A percentile compares a stretch with the other conserved stretches of the same genome.
These are phyloP conservation scores for Crotalus viridis DNA, from an alignment of 2,113 vertebrate species.

Conservation along the genomic window DNA sequence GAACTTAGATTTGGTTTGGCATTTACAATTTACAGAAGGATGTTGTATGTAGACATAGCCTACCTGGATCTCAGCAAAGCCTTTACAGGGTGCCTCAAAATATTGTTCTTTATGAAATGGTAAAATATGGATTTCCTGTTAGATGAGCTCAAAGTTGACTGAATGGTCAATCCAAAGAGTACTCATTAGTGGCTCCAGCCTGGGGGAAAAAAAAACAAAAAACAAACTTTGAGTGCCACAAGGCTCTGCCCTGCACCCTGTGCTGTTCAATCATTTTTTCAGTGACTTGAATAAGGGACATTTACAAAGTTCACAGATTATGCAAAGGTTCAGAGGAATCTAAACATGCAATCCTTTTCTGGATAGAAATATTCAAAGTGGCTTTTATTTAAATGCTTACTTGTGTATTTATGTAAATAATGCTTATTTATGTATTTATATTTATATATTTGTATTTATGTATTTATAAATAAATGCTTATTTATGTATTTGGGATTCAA, in stretches of 20 bases:
- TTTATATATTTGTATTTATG: not conserved
- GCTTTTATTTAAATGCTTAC: not conserved
- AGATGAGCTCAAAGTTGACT: not conserved
- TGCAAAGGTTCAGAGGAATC: not conserved
- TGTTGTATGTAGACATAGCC: not conserved
- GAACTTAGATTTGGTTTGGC: not conserved
- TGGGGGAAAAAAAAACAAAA: not conserved
- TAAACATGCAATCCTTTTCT: not conserved
- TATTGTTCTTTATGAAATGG: not conserved
- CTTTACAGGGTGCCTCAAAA: not conserved
- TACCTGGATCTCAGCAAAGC: not conserved
- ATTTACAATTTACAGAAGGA: not conserved
- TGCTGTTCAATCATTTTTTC: not conserved
- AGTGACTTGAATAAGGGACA: not conserved
- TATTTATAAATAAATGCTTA: not conserved
- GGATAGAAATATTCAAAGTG: not conserved
- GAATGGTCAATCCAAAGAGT: not conserved
- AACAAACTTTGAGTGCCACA: not conserved
- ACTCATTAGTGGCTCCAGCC: not conserved
- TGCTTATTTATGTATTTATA: not conserved
- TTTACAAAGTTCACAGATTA: not conserved
- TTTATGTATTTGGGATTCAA: not conserved
- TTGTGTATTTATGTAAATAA: not conserved
- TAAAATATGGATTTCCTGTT: not conserved
- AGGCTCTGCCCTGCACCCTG: not conserved